Conservation (phyloP, 2,888 invertebrate genomes). For the Cheiracanthium punctorium region DNA sequence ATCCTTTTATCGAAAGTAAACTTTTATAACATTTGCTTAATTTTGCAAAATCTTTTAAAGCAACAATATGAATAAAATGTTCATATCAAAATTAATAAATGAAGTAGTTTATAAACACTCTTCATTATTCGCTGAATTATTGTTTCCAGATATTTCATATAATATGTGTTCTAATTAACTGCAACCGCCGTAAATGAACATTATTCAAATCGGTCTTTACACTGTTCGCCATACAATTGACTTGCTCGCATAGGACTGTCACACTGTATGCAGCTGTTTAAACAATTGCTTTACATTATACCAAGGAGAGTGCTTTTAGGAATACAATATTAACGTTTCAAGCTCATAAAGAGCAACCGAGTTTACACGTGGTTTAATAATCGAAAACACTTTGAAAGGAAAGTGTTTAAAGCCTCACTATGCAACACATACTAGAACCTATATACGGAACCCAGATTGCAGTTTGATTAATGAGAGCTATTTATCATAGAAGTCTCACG, state of each 20-base stretch:
- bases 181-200: no score
- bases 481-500: constrained; percentile 25
- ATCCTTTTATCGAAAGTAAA: no score
- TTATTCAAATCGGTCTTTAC: constrained; percentile 8
- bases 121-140: no score
- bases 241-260: background rate
- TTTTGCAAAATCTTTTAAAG: no score
- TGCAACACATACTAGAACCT: background rate
- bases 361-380: constrained; percentile 44
- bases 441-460: background rate
- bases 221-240: constrained; percentile 23
- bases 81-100: no score
- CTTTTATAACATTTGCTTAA: no score
- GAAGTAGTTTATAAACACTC: no score
- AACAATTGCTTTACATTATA: constrained; percentile 22
- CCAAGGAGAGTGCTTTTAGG: background rate
- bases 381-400: constrained; percentile 38
- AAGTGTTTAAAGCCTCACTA: constrained; percentile 6
- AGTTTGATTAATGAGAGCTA: constrained; percentile 36
- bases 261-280: constrained; percentile 37
- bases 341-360: background rate
- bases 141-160: no score
- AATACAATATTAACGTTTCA: constrained; percentile 28
- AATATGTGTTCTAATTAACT: no score
- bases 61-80: no score